These are phyloP conservation scores for Menura novaehollandiae DNA, from an alignment of 2,113 vertebrate genomes.

Conservation along the genomic window DNA sequence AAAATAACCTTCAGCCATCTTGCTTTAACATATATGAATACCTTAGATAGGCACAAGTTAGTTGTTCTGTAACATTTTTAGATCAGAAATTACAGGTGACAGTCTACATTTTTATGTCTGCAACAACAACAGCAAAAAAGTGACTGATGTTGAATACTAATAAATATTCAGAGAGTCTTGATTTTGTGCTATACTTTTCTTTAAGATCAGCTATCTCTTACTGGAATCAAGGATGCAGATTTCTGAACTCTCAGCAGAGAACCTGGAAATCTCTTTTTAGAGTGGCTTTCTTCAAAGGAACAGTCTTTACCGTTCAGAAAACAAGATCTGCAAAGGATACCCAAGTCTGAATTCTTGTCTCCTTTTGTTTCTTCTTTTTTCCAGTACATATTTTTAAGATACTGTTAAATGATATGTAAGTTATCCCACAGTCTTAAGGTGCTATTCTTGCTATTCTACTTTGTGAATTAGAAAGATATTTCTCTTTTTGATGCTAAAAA, in stretches of 20 bases:
- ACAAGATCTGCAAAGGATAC: background rate
- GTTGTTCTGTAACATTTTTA: background rate
- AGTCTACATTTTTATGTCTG: background rate
- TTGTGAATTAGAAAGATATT: background rate
- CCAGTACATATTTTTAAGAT: background rate
- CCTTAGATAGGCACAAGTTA: background rate
- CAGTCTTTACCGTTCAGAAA: background rate
- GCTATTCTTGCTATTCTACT: background rate
- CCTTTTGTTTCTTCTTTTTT: background rate
- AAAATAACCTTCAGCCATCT: background rate
- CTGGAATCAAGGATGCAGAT: background rate
- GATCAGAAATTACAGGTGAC: background rate
- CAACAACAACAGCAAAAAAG: background rate
- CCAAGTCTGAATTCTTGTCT: background rate
- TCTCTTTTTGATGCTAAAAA: background rate
- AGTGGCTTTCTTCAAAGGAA: background rate
- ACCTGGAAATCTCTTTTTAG: background rate
- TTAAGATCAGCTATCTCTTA: background rate
- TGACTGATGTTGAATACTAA: background rate
- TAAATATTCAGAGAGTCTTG: background rate
- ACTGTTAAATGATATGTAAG: background rate
- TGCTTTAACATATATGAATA: background rate
- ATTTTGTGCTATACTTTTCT: background rate
- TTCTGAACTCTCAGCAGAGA: background rate
- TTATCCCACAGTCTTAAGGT: background rate